Evolutionary conservation across 2,113 vertebrate genomes (phyloP).

Genomic region (Campylorhamphus procurvoides): DNA sequence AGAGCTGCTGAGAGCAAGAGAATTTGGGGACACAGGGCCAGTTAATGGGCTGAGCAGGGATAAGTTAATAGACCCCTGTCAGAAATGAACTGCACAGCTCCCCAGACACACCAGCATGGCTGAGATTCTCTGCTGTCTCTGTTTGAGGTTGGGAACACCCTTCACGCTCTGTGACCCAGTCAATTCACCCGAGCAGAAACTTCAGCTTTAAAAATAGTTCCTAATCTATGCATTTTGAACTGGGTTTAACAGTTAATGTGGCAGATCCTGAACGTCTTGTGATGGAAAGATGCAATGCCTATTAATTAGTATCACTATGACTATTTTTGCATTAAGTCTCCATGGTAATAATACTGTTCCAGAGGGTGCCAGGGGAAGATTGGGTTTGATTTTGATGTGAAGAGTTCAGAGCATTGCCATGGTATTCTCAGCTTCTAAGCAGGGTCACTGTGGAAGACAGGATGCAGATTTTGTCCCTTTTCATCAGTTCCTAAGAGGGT

Average conservation of each 20-base stretch:
- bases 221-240: neutral
- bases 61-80: neutral
- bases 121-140: neutral
- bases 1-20: neutral
- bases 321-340: neutral
- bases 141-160: neutral
- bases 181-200: neutral
- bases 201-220: neutral
- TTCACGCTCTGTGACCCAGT: neutral
- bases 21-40: neutral
- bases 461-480: neutral
- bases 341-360: neutral
- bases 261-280: neutral
- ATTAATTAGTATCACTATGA: neutral
- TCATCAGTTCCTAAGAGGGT: neutral
- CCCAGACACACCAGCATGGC: neutral
- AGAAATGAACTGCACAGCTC: neutral
- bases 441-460: neutral
- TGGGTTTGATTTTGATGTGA: neutral
- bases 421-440: neutral
- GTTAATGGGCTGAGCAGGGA: neutral
- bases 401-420: neutral
- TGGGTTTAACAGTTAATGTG: neutral
- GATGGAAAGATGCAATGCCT: neutral
- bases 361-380: neutral